Evolutionary conservation across 2,888 invertebrate species (phyloP).

Genomic region (Microctonus aethiopoides): DNA sequence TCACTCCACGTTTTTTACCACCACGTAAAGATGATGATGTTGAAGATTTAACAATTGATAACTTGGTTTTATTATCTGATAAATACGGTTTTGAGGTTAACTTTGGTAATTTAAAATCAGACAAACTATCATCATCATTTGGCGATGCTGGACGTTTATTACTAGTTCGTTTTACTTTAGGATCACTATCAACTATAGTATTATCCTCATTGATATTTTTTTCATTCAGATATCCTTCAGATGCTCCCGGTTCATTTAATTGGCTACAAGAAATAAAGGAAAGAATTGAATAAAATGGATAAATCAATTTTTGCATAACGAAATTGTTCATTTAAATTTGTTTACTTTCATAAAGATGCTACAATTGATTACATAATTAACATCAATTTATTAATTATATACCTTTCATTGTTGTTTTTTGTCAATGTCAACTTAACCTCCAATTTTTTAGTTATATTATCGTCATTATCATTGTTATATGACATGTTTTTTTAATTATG

Average conservation of each 20-base stretch:
- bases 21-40: constrained; percentile 38
- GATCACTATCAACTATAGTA: not conserved
- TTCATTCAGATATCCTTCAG: not conserved
- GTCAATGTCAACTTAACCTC: not conserved
- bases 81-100: not conserved
- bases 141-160: constrained; percentile 8
- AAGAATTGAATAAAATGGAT: not conserved
- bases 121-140: constrained; percentile 53
- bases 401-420: not conserved
- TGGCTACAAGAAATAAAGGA: not conserved
- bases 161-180: not conserved
- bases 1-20: constrained; percentile 14
- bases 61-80: constrained; percentile 33
- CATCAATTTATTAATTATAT: not conserved
- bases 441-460: constrained; percentile 18
- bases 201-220: not conserved
- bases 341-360: no score
- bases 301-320: no score
- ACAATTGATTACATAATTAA: not conserved
- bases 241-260: not conserved
- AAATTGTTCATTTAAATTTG: not conserved
- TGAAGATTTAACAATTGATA: constrained; percentile 34
- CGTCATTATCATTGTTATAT: constrained; percentile 1
- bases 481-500: no score
- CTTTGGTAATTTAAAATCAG: constrained; percentile 59